phyloP scores from a whole-genome alignment of 1,140 invertebrate genomes.

The Druon quercuslanigerum region DNA sequence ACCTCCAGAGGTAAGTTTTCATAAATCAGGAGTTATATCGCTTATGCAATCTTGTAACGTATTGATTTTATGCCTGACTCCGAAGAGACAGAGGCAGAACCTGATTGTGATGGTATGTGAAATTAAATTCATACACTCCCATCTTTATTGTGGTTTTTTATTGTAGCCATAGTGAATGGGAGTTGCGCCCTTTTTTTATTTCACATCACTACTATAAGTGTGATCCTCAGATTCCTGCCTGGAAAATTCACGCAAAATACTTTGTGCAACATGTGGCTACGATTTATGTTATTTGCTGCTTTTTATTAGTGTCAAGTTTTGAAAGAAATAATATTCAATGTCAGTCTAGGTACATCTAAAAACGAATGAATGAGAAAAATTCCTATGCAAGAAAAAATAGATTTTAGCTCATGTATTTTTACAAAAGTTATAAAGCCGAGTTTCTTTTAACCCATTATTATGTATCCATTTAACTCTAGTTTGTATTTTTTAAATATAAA shows the following conservation, averaged over 20 bases:
- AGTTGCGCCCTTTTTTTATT: conserved; percentile 47
- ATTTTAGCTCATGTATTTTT: no score
- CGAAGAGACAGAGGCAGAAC: conserved; percentile 65
- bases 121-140: conserved; percentile 54
- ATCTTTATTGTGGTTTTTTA: conserved; percentile 53
- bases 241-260: not conserved
- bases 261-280: no score
- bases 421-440: no score
- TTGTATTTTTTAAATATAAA: no score
- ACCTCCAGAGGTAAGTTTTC: conserved; percentile 63
- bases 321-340: no score
- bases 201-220: conserved; percentile 9
- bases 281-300: no score
- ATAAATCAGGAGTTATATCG: conserved; percentile 26
- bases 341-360: no score
- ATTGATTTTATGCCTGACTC: conserved; percentile 68
- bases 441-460: no score
- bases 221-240: conserved; percentile 13
- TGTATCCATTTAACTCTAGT: no score
- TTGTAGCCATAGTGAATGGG: conserved; percentile 52
- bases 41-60: conserved; percentile 41
- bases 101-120: conserved; percentile 70
- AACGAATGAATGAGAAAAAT: no score
- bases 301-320: no score
- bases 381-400: no score